Evolutionary conservation across 2,113 vertebrate genomes (phyloP).

Genomic region (Ictalurus punctatus): DNA sequence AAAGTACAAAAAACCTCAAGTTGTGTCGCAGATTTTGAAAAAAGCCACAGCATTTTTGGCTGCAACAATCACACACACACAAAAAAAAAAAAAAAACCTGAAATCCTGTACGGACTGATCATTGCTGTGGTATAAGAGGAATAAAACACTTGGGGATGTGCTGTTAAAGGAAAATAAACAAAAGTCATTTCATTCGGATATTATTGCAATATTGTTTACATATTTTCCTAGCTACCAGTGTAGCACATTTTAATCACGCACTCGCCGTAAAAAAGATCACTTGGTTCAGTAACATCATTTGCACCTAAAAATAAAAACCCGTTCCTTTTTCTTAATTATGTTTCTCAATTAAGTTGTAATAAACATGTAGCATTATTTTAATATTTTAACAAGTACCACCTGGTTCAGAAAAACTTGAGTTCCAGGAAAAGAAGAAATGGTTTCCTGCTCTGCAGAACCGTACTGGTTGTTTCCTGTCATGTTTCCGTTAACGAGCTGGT

Average conservation of each 20-base stretch:
- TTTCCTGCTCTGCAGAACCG: conserved; percentile 25
- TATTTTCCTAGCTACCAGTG: not conserved
- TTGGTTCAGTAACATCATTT: not conserved
- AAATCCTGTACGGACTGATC: no score
- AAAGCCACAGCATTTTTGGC: no score
- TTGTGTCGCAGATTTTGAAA: no score
- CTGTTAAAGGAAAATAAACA: not conserved
- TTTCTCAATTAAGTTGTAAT: not conserved
- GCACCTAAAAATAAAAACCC: not conserved
- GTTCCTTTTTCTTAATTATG: not conserved
- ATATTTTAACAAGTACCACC: no score
- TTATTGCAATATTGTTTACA: not conserved
- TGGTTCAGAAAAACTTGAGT: not conserved
- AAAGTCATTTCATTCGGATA: not conserved
- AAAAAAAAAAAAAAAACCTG: no score
- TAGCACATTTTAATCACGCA: not conserved
- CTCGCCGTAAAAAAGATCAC: not conserved
- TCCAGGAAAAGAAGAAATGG: not conserved
- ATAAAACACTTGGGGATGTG: not conserved
- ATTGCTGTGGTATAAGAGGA: not conserved
- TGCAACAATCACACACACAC: no score
- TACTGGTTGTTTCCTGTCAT: not conserved
- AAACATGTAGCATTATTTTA: not conserved
- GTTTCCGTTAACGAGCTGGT: not conserved
- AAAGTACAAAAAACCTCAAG: no score